Conservation (phyloP, 2,113 vertebrate genomes). For the Epinephelus moara region DNA sequence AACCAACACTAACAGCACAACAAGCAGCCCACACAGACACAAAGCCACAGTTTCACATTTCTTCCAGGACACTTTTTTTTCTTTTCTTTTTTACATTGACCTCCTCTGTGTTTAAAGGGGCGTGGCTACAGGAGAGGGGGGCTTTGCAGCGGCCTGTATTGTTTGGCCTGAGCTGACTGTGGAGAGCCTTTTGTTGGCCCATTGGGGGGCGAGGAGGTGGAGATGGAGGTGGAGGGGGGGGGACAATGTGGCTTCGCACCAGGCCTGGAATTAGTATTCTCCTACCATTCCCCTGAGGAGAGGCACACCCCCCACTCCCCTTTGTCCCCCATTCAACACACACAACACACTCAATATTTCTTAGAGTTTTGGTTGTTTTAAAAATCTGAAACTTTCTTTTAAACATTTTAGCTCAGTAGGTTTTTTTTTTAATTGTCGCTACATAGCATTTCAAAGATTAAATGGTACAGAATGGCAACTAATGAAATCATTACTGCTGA, state of each 20-base stretch:
- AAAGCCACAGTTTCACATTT: conserved; percentile 67
- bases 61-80: conserved; percentile 35
- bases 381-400: conserved; percentile 17
- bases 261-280: conserved; percentile 86
- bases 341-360: conserved; percentile 26
- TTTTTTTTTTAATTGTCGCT: no score
- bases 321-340: conserved; percentile 69
- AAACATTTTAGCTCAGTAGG: neutral
- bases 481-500: no score
- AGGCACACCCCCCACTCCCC: conserved; percentile 70
- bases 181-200: conserved; percentile 82
- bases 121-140: conserved; percentile 67
- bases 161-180: conserved; percentile 77
- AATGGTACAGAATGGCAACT: no score
- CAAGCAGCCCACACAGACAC: conserved; percentile 47
- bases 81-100: conserved; percentile 19
- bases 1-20: neutral
- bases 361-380: neutral
- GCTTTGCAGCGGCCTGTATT: conserved; percentile 75
- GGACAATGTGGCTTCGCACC: conserved; percentile 77
- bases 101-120: conserved; percentile 64
- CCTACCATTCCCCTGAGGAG: conserved; percentile 76
- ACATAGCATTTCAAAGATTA: no score
- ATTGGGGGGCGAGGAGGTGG: conserved; percentile 35
- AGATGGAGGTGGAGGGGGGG: conserved; percentile 14